Base-by-base conservation (phyloP, 2,113 vertebrate species). In the Amblyornis subalaris region DNA sequence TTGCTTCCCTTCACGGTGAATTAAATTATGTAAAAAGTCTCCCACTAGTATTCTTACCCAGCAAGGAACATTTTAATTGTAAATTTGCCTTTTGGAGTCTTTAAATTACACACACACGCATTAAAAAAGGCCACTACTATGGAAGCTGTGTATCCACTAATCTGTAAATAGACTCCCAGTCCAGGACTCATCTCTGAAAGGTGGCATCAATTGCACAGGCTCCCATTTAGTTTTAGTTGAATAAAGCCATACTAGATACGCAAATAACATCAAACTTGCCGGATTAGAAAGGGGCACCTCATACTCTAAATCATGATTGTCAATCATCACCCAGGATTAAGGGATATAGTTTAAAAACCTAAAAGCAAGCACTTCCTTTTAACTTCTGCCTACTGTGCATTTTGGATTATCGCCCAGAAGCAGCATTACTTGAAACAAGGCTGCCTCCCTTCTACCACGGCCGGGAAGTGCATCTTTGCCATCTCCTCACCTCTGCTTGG, bases 271-370 rank as follows among this genome's bases (percentile, higher is more conserved):
- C 99, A 99, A 98, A 98, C 99, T 99, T 99, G 98, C 98, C 97
- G 98, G 99, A 99, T 99, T 99, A 99, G 98, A 99, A 98, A 98
- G 98, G 98, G 98, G 98, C 98, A 99, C 99, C 99, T 99, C 98
- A 98, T 99, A 99, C 98, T 99, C 99, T 98, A 99, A 99, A 99
- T 99, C 99, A 99, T 98, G 98, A 99, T 99, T 99, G 99, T 99
- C 99, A 99, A 99, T 99, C 99, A 99, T 99, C 98, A 98, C 98
- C 98, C 98, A 98, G 99, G 99, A 99, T 99, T 99, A 99, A 99
- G 98, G 99, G 99, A 99, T 99, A 99, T 98, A 98, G 98, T 99
- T 99, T 99, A 99, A 99, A 99, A 99, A 99, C 98, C 99, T 99
- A 99, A 99, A 99, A 99, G 99, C 98, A 99, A 98, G 99, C 98